These are phyloP conservation scores for Odontothrips loti DNA, from an alignment of 2,888 invertebrate genomes.

Conservation along the genomic window DNA sequence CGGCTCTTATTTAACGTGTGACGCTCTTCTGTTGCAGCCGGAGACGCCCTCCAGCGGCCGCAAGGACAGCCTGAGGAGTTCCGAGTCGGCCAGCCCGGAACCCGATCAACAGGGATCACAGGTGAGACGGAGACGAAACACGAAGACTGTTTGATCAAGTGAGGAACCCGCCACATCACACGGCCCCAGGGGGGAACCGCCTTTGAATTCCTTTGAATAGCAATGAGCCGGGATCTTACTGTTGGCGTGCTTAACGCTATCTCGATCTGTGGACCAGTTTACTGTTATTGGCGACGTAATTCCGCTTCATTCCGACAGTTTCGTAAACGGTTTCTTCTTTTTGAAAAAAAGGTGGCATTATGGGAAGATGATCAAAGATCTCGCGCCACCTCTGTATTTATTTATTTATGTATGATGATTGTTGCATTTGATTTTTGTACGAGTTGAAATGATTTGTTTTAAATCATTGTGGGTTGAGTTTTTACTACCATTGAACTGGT, in stretches of 20 bases:
- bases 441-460: constrained; percentile 14
- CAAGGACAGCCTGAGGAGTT: neutral
- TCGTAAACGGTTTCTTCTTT: no score
- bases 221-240: no score
- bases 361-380: constrained; percentile 10
- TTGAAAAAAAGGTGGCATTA: neutral
- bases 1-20: no score
- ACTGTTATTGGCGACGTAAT: no score
- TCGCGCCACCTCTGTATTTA: constrained; percentile 26
- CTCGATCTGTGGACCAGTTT: no score
- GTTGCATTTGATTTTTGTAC: constrained; percentile 18
- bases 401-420: constrained; percentile 23
- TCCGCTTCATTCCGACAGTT: no score
- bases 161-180: no score
- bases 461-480: constrained; percentile 25
- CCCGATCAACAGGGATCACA: constrained; percentile 3
- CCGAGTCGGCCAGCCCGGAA: neutral
- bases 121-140: neutral
- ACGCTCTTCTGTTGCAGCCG: neutral
- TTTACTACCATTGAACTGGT: constrained; percentile 25
- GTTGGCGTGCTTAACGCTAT: no score
- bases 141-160: no score
- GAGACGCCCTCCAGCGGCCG: neutral
- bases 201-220: no score
- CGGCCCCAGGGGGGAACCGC: no score